phyloP scores from a whole-genome alignment of 2,888 invertebrate species.

The Torymus tubicola region DNA sequence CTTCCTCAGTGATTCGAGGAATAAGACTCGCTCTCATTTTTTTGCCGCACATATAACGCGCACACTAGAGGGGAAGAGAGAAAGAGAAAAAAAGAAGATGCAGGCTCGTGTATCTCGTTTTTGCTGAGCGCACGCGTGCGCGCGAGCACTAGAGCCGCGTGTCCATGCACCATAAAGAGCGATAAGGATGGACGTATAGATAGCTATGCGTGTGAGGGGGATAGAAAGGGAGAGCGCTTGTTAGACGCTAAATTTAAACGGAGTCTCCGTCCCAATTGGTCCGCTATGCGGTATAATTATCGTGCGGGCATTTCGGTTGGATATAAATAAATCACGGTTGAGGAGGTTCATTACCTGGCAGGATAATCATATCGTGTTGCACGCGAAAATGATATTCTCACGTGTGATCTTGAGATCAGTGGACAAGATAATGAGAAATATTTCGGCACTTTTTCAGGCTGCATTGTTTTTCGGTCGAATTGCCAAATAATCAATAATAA shows the following conservation, averaged over 20 bases:
- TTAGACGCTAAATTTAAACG: constrained; percentile 23
- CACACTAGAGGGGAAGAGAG: too few species aligned
- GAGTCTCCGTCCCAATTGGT: not conserved
- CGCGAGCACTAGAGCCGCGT: not conserved
- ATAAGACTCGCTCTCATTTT: too few species aligned
- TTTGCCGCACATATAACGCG: too few species aligned
- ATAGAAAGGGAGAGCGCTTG: constrained; percentile 8
- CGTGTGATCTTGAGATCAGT: too few species aligned
- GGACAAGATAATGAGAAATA: too few species aligned
- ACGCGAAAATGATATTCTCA: too few species aligned
- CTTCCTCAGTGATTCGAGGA: too few species aligned
- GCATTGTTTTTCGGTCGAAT: too few species aligned
- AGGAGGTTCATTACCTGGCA: too few species aligned
- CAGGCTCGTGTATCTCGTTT: not conserved
- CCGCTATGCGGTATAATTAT: not conserved
- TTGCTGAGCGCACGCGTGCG: not conserved
- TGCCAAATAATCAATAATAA: too few species aligned
- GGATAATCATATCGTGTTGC: too few species aligned
- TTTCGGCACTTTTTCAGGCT: too few species aligned
- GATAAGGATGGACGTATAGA: not conserved
- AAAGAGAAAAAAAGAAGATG: not conserved
- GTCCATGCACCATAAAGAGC: constrained; percentile 2
- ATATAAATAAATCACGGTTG: not conserved
- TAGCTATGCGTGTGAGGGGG: not conserved
- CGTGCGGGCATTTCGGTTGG: not conserved